Percentiles rank a stretch among this genome's conserved stretches.
phyloP scores from a whole-genome alignment of 1,140 invertebrate species.

The Meloidogyne floridensis region DNA sequence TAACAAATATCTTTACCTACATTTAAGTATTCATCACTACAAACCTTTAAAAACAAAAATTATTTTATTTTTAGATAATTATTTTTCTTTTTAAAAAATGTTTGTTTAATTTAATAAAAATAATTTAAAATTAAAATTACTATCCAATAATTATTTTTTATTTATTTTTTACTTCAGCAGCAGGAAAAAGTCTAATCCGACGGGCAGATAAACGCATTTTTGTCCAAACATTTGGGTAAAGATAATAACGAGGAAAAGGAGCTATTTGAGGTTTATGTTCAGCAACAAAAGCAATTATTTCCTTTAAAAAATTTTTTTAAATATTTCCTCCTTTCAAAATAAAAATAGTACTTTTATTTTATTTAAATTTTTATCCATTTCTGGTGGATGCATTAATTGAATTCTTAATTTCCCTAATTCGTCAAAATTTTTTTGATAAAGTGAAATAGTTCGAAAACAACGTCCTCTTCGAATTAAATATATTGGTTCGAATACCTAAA shows the following conservation, averaged over 20 bases:
- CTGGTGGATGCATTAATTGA: constrained; percentile 13
- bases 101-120: too few relatives aligned
- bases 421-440: constrained; percentile 39
- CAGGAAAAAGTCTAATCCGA: constrained; percentile 29
- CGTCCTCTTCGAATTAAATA: constrained; percentile 38
- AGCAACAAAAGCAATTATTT: constrained; percentile 40
- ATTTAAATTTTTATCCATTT: constrained; percentile 25
- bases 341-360: not conserved
- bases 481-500: constrained; percentile 41
- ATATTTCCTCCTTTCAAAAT: not conserved
- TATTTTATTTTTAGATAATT: not conserved
- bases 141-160: too few relatives aligned
- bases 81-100: too few relatives aligned
- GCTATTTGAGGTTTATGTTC: constrained; percentile 43
- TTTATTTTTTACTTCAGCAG: constrained; percentile 23
- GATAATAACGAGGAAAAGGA: constrained; percentile 43
- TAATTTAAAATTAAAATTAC: too few relatives aligned
- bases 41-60: constrained; percentile 24
- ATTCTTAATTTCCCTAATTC: constrained; percentile 39
- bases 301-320: not conserved
- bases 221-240: constrained; percentile 35
- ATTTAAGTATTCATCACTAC: constrained; percentile 12
- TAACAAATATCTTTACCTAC: constrained; percentile 41
- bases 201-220: constrained; percentile 41
- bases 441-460: constrained; percentile 34